Percentiles rank a stretch among this genome's conserved stretches.
Conservation (phyloP, 2,113 vertebrate species). For the Nibea albiflora region DNA sequence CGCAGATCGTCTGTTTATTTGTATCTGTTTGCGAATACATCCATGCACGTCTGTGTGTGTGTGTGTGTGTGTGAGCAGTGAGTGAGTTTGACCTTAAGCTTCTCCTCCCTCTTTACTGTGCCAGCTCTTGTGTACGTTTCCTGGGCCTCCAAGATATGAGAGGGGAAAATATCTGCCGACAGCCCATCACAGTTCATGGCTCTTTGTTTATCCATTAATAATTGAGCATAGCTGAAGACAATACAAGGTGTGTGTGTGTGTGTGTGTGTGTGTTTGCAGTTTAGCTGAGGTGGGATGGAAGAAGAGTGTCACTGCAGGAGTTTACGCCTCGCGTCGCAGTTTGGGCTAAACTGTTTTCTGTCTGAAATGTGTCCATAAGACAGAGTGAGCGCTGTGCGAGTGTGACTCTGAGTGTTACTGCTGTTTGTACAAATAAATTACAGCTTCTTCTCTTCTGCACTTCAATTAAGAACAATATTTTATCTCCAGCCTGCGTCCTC, state of each 20-base stretch:
- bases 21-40: slow-evolving; percentile 46
- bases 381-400: too few relatives aligned
- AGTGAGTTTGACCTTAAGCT: slow-evolving; percentile 81
- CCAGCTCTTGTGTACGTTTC: slow-evolving; percentile 75
- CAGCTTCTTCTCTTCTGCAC: too few relatives aligned
- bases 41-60: slow-evolving; percentile 32
- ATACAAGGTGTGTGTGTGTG: slow-evolving; percentile 55
- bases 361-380: slow-evolving; percentile 46
- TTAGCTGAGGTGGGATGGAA: slow-evolving; percentile 28
- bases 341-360: slow-evolving; percentile 73
- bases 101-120: slow-evolving; percentile 77
- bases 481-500: neutral
- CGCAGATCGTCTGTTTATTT: slow-evolving; percentile 62
- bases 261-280: slow-evolving; percentile 6
- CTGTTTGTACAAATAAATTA: neutral
- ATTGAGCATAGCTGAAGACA: slow-evolving; percentile 80
- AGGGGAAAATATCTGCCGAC: slow-evolving; percentile 77
- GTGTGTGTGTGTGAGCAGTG: slow-evolving; percentile 26
- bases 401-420: neutral
- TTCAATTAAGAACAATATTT: slow-evolving; percentile 37
- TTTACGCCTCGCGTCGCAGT: slow-evolving; percentile 63
- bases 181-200: slow-evolving; percentile 77
- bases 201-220: slow-evolving; percentile 85
- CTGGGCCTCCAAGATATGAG: slow-evolving; percentile 71
- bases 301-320: slow-evolving; percentile 63